These are phyloP conservation scores for Zaprionus capensis DNA, from an alignment of 1,140 invertebrate genomes.

Conservation along the genomic window DNA sequence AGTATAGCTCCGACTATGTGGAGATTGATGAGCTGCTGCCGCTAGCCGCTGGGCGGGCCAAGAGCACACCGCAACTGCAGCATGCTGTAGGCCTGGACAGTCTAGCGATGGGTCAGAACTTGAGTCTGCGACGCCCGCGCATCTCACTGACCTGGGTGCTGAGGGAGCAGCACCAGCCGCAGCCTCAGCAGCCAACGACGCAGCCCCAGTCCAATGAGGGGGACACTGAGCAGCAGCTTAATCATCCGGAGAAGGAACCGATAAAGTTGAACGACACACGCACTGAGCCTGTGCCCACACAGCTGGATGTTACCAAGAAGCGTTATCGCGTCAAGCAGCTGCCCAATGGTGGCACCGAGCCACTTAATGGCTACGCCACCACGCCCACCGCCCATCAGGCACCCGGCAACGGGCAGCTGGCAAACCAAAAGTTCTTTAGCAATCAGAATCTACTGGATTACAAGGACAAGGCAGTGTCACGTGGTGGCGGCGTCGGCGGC, in stretches of 20 bases:
- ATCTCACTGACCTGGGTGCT: slow-evolving; percentile 89
- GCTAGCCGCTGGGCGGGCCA: slow-evolving; percentile 55
- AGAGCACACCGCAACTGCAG: slow-evolving; percentile 75
- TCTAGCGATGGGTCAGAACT: slow-evolving; percentile 85
- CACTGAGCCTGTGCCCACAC: slow-evolving; percentile 63
- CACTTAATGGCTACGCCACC: slow-evolving; percentile 78
- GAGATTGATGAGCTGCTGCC: slow-evolving; percentile 78
- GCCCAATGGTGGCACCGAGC: slow-evolving; percentile 59
- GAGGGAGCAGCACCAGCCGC: slow-evolving; percentile 85
- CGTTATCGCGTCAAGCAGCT: slow-evolving; percentile 74
- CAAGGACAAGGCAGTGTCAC: slow-evolving; percentile 46
- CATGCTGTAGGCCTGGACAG: slow-evolving; percentile 52
- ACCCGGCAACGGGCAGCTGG: slow-evolving; percentile 57
- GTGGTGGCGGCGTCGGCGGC: slow-evolving; percentile 20
- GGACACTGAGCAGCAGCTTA: slow-evolving; percentile 29
- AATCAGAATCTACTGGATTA: slow-evolving; percentile 81
- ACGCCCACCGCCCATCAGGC: slow-evolving; percentile 74
- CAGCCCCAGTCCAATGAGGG: slow-evolving; percentile 42
- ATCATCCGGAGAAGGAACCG: slow-evolving; percentile 44
- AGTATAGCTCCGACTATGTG: slow-evolving; percentile 79
- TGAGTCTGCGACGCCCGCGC: slow-evolving; percentile 87
- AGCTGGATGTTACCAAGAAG: slow-evolving; percentile 73
- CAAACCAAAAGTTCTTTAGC: slow-evolving; percentile 79
- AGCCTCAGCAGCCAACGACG: slow-evolving; percentile 22
- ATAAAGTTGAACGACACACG: slow-evolving; percentile 39